phyloP scores from a whole-genome alignment of 37 sponge, comb jelly and placozoan genomes.

The Mnemiopsis leidyi region DNA sequence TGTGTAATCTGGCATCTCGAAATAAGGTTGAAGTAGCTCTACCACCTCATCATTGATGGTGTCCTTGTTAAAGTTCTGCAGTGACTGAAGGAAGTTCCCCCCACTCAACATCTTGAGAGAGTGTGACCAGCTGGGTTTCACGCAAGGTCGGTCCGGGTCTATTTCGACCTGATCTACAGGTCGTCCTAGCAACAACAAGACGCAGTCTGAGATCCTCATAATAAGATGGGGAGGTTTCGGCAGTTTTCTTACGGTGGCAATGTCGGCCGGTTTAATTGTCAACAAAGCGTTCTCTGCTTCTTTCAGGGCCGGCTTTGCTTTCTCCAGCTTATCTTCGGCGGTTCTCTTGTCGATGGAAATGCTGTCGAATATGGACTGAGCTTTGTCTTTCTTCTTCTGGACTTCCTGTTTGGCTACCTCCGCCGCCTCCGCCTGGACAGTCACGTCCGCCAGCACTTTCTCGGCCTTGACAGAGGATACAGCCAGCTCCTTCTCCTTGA shows the following conservation, averaged over 20 bases:
- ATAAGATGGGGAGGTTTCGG: conserved; percentile 69
- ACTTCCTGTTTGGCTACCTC: conserved; percentile 94
- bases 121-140: conserved; percentile 65
- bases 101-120: conserved; percentile 80
- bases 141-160: conserved; percentile 65
- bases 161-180: background rate
- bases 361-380: conserved; percentile 94
- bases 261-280: conserved; percentile 67
- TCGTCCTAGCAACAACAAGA: conserved; percentile 55
- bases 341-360: conserved; percentile 88
- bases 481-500: conserved; percentile 98
- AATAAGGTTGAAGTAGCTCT: conserved; percentile 93
- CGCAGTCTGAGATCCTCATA: conserved; percentile 69
- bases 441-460: conserved; percentile 88
- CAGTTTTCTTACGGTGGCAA: conserved; percentile 68
- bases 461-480: conserved; percentile 91
- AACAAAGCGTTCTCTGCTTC: conserved; percentile 92
- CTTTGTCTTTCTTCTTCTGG: conserved; percentile 97
- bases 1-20: conserved; percentile 92
- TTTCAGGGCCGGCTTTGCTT: conserved; percentile 92
- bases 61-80: conserved; percentile 95
- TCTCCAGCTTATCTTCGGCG: conserved; percentile 85
- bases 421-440: conserved; percentile 94
- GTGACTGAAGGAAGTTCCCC: conserved; percentile 79
- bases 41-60: conserved; percentile 97